Evolutionary conservation across 2,888 invertebrate genomes (phyloP).

Genomic region (Arge pagana): DNA sequence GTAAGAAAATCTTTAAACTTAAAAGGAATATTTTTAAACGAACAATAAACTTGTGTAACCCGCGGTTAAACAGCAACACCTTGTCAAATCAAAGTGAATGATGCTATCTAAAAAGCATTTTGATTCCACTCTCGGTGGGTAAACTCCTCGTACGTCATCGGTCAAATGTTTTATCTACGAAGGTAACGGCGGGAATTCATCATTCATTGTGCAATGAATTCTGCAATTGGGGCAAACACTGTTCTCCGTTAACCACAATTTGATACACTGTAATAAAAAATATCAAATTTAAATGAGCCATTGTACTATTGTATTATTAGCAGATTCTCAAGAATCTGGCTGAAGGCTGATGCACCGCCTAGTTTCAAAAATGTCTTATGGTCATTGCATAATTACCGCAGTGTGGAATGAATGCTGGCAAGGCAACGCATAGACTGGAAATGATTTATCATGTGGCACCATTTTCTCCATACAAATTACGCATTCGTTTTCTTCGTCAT

Average conservation of each 20-base stretch:
- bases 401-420: slow-evolving; percentile 44
- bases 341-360: too few species aligned
- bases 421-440: slow-evolving; percentile 29
- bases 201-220: slow-evolving; percentile 35
- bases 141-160: too few species aligned
- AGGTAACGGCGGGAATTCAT: slow-evolving; percentile 42
- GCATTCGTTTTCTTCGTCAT: slow-evolving; percentile 36
- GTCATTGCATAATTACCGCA: slow-evolving; percentile 29
- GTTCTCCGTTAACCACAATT: slow-evolving; percentile 36
- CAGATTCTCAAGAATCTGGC: too few species aligned
- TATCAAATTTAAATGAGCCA: neutral
- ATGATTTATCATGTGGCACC: neutral
- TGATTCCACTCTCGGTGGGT: too few species aligned
- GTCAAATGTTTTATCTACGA: too few species aligned
- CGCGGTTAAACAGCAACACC: too few species aligned
- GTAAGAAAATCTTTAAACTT: too few species aligned
- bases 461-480: slow-evolving; percentile 36
- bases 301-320: neutral
- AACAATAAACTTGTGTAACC: too few species aligned
- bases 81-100: too few species aligned
- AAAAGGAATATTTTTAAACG: too few species aligned
- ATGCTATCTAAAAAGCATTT: too few species aligned
- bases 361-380: too few species aligned
- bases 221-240: slow-evolving; percentile 43
- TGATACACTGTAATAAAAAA: slow-evolving; percentile 38